A percentile compares a stretch with the other conserved stretches of the same genome.
These are phyloP conservation scores for Xylota sylvarum DNA, from an alignment of 2,888 invertebrate species.

Conservation along the genomic window DNA sequence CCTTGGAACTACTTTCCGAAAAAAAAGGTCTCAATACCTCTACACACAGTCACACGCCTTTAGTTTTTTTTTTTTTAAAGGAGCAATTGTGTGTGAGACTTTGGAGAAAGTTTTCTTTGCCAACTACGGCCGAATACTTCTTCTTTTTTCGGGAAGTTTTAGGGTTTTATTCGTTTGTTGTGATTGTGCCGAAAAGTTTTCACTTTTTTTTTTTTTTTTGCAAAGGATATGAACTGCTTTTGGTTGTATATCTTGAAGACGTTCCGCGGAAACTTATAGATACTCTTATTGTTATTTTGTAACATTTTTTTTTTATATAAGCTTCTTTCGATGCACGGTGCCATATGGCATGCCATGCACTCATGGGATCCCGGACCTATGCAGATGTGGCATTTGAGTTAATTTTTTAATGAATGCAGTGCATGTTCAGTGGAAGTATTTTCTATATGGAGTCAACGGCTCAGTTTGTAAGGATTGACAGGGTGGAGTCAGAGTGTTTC, in stretches of 20 bases:
- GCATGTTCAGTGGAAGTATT: no score
- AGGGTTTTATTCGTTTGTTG: constrained; percentile 27
- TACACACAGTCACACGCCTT: neutral
- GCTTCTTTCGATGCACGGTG: no score
- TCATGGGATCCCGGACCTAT: no score
- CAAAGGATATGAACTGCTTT: neutral
- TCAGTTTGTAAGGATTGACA: no score
- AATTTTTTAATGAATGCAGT: no score
- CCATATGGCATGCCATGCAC: no score
- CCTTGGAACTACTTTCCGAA: constrained; percentile 42
- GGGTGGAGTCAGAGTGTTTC: no score
- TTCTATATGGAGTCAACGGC: no score
- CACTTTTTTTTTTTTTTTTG: neutral
- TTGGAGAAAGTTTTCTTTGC: constrained; percentile 49
- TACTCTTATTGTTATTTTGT: neutral
- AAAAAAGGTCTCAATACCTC: constrained; percentile 32
- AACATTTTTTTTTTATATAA: no score
- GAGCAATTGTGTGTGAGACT: constrained; percentile 40
- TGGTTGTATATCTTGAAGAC: neutral
- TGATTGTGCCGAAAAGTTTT: constrained; percentile 7
- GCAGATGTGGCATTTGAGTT: no score
- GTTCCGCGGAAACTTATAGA: neutral
- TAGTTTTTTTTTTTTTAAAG: neutral
- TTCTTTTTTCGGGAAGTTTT: constrained; percentile 4
- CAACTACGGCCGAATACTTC: constrained; percentile 10